Evolutionary conservation across 2,888 invertebrate species (phyloP), one percentile per base, ranked within the genome.

Genomic region (Monochamus alternatus): DNA sequence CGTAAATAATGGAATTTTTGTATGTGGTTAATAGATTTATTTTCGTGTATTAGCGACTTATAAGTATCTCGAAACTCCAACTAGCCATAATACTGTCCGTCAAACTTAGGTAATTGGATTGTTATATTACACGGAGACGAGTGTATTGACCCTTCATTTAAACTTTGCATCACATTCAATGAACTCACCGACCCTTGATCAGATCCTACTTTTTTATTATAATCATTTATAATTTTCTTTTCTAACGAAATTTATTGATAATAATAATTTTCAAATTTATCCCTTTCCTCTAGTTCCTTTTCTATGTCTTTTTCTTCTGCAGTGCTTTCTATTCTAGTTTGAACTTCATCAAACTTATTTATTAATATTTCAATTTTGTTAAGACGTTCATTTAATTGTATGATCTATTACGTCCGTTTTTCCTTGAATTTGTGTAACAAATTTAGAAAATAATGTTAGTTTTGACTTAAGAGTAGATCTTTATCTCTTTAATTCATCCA

Each of bases 1-100:
- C 71, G 70, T 44, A 78, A 64, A 70, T 79, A 74, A 51, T 79
- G 76, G 67, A 64, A 79, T 14, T 74, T 75, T 64, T 76, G 71
- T 47, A 79, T 74, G 22, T 59, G 30, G 67, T 22, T 67, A 9
- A 79, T 30, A 2, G 67, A 44, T 22, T 63, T n/a, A 55, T 77
- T 78, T 47, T 44, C 71, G 59, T 78, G 75, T 47, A 79, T 70
- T 74, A 79, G 73, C 22, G 22, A 69, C 47, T 73, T 65, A 74
- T n/a, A 79, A 3, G 72, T 79, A 73, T 79, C 77, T 2, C 72
- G 44, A 68, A 75, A 77, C 22, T 76, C 73, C 12, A 76, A 65
- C 73, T 73, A 76, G 5, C 30, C 55, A 43, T 68, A 58, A 58
- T 62, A 67, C 1, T 38, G 22, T n/a, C n/a, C n/a, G n/a, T n/a